phyloP scores from a whole-genome alignment of 1,140 invertebrate species.

The Physella acuta region DNA sequence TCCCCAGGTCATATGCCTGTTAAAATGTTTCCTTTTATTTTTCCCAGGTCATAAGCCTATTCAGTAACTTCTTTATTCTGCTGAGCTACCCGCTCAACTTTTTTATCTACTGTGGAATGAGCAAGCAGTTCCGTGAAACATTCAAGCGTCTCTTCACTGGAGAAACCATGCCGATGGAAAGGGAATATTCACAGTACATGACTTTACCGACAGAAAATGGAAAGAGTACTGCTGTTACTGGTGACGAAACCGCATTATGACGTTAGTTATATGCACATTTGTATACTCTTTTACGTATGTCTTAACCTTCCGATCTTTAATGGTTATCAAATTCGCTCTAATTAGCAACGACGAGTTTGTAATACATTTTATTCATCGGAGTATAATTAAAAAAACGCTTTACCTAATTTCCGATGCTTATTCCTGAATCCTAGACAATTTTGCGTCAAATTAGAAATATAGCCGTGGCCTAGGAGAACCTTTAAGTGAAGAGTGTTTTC shows the following conservation, averaged over 20 bases:
- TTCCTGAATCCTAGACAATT: no score
- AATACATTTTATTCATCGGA: no score
- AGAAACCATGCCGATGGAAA: constrained; percentile 38
- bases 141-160: constrained; percentile 81
- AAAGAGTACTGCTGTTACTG: constrained; percentile 41
- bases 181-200: constrained; percentile 53
- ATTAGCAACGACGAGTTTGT: no score
- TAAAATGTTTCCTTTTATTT: constrained; percentile 12
- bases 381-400: no score
- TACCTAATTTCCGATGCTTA: no score
- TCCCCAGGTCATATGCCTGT: no score
- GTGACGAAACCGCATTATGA: constrained; percentile 48
- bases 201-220: constrained; percentile 54
- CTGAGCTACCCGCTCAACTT: constrained; percentile 91
- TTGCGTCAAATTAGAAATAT: no score
- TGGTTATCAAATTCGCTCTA: not conserved
- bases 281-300: not conserved
- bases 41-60: constrained; percentile 34
- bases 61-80: constrained; percentile 87
- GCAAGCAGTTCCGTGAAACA: constrained; percentile 86
- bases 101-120: constrained; percentile 95
- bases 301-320: no score
- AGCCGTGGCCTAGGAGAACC: no score
- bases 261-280: constrained; percentile 8
- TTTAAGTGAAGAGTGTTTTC: no score